phyloP scores from a whole-genome alignment of 2,113 vertebrate species.

The Leucopsar rothschildi region DNA sequence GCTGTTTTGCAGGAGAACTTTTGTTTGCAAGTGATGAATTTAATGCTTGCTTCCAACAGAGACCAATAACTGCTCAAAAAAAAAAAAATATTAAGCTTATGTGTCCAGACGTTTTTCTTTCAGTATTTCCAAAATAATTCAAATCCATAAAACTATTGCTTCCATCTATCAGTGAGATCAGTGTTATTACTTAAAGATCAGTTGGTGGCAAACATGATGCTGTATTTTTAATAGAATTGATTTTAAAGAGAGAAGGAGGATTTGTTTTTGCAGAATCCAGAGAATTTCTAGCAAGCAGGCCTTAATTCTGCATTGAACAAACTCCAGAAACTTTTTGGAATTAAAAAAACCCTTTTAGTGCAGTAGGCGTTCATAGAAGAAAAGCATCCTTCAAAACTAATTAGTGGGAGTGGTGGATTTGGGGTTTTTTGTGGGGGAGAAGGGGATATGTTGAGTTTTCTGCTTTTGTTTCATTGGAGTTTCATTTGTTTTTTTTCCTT shows the following conservation, averaged over 20 bases:
- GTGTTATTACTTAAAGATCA: not conserved
- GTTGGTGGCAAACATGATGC: not conserved
- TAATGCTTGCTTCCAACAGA: not conserved
- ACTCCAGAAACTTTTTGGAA: not conserved
- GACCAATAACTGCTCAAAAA: not conserved
- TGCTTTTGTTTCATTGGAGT: not conserved
- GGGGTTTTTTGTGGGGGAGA: not conserved
- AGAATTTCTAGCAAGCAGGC: not conserved
- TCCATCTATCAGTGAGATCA: not conserved
- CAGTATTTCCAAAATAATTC: not conserved
- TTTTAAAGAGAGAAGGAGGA: not conserved
- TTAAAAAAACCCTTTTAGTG: not conserved
- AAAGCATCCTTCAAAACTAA: not conserved
- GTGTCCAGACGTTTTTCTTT: not conserved
- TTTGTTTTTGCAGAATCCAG: not conserved
- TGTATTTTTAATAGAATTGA: not conserved
- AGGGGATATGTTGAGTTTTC: not conserved
- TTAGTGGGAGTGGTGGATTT: not conserved
- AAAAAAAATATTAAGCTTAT: not conserved
- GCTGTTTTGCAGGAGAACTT: not conserved
- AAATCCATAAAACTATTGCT: not conserved
- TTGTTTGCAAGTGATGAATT: not conserved
- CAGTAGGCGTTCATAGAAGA: not conserved
- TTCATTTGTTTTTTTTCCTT: too few relatives aligned
- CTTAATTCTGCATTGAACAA: not conserved